Percentiles rank a stretch among this genome's conserved stretches.
Conservation (phyloP, 2,113 vertebrate genomes). For the Menura novaehollandiae region DNA sequence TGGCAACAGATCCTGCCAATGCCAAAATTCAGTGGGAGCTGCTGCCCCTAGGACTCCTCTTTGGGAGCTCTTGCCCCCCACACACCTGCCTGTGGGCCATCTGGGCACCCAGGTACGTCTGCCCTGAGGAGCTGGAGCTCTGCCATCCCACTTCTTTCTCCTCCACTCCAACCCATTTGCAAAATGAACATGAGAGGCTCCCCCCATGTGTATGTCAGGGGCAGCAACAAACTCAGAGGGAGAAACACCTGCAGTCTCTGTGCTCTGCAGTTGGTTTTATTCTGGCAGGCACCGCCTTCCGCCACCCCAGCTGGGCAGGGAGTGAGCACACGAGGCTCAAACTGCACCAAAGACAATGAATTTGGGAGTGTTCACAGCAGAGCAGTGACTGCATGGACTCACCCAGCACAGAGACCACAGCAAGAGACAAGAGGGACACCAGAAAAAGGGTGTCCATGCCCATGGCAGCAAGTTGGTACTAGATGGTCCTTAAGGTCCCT, state of each 20-base stretch:
- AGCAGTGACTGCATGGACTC: background rate
- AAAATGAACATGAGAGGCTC: background rate
- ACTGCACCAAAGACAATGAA: background rate
- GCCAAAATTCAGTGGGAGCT: background rate
- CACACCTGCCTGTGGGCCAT: background rate
- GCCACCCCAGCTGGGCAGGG: background rate
- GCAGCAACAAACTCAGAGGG: background rate
- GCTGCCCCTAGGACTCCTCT: background rate
- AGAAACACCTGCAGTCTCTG: background rate
- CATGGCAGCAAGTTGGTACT: background rate
- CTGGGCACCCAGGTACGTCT: accelerated
- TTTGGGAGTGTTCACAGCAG: accelerated
- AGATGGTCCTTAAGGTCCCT: background rate
- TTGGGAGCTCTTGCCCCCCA: background rate
- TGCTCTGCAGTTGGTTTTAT: background rate
- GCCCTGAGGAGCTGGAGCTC: background rate
- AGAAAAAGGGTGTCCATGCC: background rate
- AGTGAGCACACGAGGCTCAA: background rate
- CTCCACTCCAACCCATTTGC: background rate
- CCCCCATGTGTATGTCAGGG: accelerated
- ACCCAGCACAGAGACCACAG: background rate
- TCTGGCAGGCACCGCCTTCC: background rate
- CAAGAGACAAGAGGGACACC: background rate
- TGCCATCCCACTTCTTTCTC: background rate
- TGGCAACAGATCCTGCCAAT: background rate